phyloP scores from a whole-genome alignment of 1,140 invertebrate genomes.

The Ostrea edulis region DNA sequence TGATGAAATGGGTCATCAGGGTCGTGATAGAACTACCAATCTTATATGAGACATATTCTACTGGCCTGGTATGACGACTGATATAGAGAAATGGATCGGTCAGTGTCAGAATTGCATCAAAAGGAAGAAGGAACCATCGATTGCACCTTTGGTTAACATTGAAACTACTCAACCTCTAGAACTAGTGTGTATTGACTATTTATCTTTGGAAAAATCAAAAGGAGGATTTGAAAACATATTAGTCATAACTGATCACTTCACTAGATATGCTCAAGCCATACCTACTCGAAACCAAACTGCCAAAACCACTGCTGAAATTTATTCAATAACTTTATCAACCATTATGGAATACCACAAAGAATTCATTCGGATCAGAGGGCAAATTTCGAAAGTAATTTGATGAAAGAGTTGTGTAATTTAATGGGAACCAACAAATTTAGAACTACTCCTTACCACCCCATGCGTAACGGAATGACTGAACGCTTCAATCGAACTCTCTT shows the following conservation, averaged over 20 bases:
- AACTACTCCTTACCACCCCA: not conserved
- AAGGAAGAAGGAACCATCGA: slow-evolving; percentile 10
- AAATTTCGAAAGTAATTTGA: slow-evolving; percentile 28
- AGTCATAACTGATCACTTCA: slow-evolving; percentile 47
- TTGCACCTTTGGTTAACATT: slow-evolving; percentile 45
- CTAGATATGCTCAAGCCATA: slow-evolving; percentile 38
- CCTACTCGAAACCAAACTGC: slow-evolving; percentile 42
- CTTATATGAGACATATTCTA: slow-evolving; percentile 43
- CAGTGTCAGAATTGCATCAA: slow-evolving; percentile 36
- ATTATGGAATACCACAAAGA: slow-evolving; percentile 33
- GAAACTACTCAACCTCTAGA: slow-evolving; percentile 37
- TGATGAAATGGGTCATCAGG: slow-evolving; percentile 51
- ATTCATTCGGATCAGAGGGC: slow-evolving; percentile 30
- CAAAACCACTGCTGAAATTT: slow-evolving; percentile 11
- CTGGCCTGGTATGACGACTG: slow-evolving; percentile 52
- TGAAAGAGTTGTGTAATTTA: slow-evolving; percentile 17
- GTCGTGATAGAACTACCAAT: slow-evolving; percentile 29
- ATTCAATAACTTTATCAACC: not conserved
- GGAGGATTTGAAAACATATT: slow-evolving; percentile 39
- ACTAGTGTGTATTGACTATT: slow-evolving; percentile 53
- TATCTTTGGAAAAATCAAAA: slow-evolving; percentile 45
- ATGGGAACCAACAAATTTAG: too few species aligned
- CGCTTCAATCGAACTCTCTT: not conserved
- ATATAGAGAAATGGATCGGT: slow-evolving; percentile 48
- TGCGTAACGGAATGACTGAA: not conserved